Evolutionary conservation across 2,888 invertebrate genomes (phyloP).

Genomic region (Drosophila emarginata): DNA sequence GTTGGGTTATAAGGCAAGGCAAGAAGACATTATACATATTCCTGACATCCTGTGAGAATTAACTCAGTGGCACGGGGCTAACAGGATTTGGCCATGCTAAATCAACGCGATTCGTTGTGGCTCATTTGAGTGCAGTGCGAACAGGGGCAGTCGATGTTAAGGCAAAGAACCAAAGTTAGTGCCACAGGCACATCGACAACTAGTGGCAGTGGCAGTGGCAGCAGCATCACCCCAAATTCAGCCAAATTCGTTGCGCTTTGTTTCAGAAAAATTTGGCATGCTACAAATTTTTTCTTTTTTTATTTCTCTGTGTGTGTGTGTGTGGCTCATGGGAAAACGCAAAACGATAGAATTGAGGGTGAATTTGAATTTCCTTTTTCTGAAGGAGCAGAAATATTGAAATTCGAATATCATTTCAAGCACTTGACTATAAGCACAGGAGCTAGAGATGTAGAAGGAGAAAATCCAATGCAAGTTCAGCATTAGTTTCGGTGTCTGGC

Average conservation of each 20-base stretch:
- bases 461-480: constrained; percentile 27
- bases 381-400: constrained; percentile 64
- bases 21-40: constrained; percentile 21
- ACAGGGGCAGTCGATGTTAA: constrained; percentile 1
- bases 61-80: constrained; percentile 66
- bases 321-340: constrained; percentile 66
- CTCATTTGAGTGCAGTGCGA: constrained; percentile 75
- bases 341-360: constrained; percentile 38
- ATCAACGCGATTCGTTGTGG: constrained; percentile 79
- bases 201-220: constrained; percentile 38
- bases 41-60: constrained; percentile 69
- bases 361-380: constrained; percentile 40
- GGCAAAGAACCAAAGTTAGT: neutral
- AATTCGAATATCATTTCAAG: constrained; percentile 75
- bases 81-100: constrained; percentile 79
- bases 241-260: constrained; percentile 81
- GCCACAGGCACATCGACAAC: neutral
- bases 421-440: constrained; percentile 47
- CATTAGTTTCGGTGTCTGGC: constrained; percentile 56
- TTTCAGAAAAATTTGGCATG: constrained; percentile 77
- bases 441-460: neutral
- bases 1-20: constrained; percentile 43
- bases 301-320: neutral
- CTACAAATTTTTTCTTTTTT: constrained; percentile 55
- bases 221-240: constrained; percentile 60